A percentile compares a stretch with the other conserved stretches of the same genome.
Conservation (phyloP, 1,140 invertebrate species). For the Coelopa frigida region DNA sequence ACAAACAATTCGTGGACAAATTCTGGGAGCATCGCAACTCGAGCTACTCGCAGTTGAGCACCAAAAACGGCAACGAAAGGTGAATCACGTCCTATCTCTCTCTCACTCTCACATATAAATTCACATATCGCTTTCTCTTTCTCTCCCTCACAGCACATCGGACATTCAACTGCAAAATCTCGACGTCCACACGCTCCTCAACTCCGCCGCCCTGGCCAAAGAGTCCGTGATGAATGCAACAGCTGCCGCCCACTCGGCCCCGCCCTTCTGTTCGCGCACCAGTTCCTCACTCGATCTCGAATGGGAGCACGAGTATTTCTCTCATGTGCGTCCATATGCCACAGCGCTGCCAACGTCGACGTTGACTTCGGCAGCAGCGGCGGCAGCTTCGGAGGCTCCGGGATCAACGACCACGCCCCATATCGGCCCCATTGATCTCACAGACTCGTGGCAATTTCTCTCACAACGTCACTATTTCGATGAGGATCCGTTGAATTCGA, state of each 20-base stretch:
- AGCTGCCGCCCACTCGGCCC: constrained; percentile 15
- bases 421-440: too few species aligned
- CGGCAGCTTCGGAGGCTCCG: too few species aligned
- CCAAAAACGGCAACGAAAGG: constrained; percentile 24
- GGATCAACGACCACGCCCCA: too few species aligned
- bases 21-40: constrained; percentile 30
- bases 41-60: constrained; percentile 26
- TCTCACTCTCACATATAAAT: not conserved
- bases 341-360: constrained; percentile 24
- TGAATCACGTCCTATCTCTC: not conserved
- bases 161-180: constrained; percentile 39
- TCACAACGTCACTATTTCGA: too few species aligned
- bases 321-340: constrained; percentile 8
- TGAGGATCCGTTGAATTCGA: too few species aligned
- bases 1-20: constrained; percentile 29
- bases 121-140: not conserved
- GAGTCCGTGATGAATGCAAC: constrained; percentile 30
- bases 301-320: constrained; percentile 41
- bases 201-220: constrained; percentile 19
- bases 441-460: too few species aligned
- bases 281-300: constrained; percentile 40
- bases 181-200: constrained; percentile 31
- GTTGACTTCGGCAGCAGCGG: constrained; percentile 20
- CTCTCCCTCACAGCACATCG: constrained; percentile 6
- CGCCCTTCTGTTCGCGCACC: too few species aligned